A percentile compares a stretch with the other conserved stretches of the same genome.
phyloP scores from a whole-genome alignment of 1,140 invertebrate genomes.

The Aethina tumida region DNA sequence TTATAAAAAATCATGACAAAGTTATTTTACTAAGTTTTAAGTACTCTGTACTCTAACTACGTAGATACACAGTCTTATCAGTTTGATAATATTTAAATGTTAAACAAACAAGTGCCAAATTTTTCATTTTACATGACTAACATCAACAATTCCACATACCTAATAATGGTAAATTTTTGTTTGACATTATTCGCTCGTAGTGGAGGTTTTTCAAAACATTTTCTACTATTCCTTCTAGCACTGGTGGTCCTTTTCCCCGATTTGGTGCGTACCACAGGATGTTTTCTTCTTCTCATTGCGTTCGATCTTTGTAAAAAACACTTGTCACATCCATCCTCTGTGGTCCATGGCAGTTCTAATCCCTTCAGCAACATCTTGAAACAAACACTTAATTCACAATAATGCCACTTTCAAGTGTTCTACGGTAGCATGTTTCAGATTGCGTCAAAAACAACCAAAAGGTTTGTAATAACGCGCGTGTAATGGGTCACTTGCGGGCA shows the following conservation, averaged over 20 bases:
- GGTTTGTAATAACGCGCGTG: too few species aligned
- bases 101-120: not conserved
- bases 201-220: conserved; percentile 14
- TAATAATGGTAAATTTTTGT: conserved; percentile 3
- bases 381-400: too few species aligned
- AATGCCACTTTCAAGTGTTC: too few species aligned
- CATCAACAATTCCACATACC: not conserved
- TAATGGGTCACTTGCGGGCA: too few species aligned
- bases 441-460: too few species aligned
- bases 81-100: not conserved
- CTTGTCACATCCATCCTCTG: conserved; percentile 10
- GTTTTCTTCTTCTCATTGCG: conserved; percentile 17
- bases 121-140: not conserved
- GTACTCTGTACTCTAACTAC: not conserved
- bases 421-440: too few species aligned
- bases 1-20: too few species aligned
- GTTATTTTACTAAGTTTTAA: not conserved
- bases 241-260: conserved; percentile 8
- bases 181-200: not conserved
- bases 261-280: conserved; percentile 7
- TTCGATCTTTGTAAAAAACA: conserved; percentile 21
- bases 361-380: too few species aligned
- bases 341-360: not conserved
- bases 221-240: conserved; percentile 15
- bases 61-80: not conserved